Evolutionary conservation across 1,140 invertebrate genomes (phyloP).

Genomic region (Leptopilina clavipes): DNA sequence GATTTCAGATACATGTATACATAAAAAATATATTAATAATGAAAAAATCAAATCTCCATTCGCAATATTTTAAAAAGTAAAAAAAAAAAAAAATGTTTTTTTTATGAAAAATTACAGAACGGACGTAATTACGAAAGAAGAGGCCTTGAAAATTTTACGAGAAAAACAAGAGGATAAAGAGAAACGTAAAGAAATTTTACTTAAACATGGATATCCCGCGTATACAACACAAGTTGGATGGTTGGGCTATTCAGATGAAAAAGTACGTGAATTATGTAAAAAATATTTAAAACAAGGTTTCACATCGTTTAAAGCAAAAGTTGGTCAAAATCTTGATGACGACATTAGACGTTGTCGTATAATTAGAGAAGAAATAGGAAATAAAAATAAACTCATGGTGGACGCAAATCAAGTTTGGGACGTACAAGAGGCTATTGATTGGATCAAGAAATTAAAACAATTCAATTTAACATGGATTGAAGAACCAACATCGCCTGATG

Average conservation of each 20-base stretch:
- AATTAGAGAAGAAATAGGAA: constrained; percentile 86
- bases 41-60: too few species aligned
- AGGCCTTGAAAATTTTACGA: constrained; percentile 85
- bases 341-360: constrained; percentile 83
- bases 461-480: constrained; percentile 92
- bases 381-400: constrained; percentile 85
- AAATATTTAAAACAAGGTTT: constrained; percentile 86
- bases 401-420: constrained; percentile 96
- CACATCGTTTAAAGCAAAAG: constrained; percentile 91
- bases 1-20: constrained; percentile 89
- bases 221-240: constrained; percentile 90
- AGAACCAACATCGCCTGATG: constrained; percentile 94
- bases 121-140: constrained; percentile 87
- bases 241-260: constrained; percentile 85
- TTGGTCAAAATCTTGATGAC: constrained; percentile 87
- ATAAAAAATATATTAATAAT: not conserved
- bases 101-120: constrained; percentile 79
- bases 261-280: constrained; percentile 81
- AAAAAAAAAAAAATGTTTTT: too few species aligned
- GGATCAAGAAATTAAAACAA: constrained; percentile 86
- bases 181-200: constrained; percentile 77
- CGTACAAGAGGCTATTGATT: constrained; percentile 87
- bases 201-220: constrained; percentile 82
- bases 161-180: constrained; percentile 77
- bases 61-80: too few species aligned